A percentile compares a stretch with the other conserved stretches of the same genome.
Conservation (phyloP, 2,888 invertebrate species). For the Stictocephala bisonia region DNA sequence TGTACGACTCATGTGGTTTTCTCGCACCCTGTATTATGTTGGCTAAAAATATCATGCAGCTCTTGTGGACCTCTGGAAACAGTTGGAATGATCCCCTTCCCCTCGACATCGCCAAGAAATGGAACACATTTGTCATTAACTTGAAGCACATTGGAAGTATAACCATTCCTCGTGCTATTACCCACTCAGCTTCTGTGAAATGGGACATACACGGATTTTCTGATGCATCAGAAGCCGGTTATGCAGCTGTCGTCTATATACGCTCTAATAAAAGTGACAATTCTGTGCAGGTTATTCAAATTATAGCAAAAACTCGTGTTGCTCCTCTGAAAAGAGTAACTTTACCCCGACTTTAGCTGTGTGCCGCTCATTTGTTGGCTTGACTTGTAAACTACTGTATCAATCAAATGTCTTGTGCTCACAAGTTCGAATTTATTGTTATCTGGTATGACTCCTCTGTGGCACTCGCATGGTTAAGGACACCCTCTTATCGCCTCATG, state of each 20-base stretch:
- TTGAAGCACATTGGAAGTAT: neutral
- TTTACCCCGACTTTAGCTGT: neutral
- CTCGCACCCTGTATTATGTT: neutral
- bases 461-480: constrained; percentile 2
- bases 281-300: neutral
- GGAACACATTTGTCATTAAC: neutral
- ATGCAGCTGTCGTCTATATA: neutral
- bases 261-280: neutral
- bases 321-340: constrained; percentile 17
- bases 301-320: neutral
- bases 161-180: neutral
- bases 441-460: constrained; percentile 9
- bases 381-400: neutral
- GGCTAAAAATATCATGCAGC: constrained; percentile 7
- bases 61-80: neutral
- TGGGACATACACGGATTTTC: constrained; percentile 1
- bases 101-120: no score
- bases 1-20: constrained; percentile 9
- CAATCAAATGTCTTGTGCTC: neutral
- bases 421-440: neutral
- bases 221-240: constrained; percentile 4
- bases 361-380: constrained; percentile 8
- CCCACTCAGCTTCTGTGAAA: neutral
- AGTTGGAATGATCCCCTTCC: constrained; percentile 11
- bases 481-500: neutral